Conservation (phyloP, 1,140 invertebrate species). For the Oppia nitens region DNA sequence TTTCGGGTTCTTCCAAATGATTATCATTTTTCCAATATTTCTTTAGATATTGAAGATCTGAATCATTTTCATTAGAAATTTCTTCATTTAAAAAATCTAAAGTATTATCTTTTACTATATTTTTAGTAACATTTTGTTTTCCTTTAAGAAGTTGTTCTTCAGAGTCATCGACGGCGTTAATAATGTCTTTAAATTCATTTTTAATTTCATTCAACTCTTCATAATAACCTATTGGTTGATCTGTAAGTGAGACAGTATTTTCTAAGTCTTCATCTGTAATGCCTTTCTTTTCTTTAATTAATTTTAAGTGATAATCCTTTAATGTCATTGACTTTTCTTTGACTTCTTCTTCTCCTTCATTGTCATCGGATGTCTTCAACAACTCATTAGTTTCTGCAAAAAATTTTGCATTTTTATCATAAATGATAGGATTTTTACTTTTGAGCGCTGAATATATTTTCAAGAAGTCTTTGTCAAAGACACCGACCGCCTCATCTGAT, state of each 20-base stretch:
- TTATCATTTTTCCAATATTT: conserved; percentile 63
- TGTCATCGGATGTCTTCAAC: conserved; percentile 13
- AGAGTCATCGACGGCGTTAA: conserved; percentile 19
- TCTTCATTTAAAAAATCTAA: background rate
- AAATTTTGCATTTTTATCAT: conserved; percentile 29
- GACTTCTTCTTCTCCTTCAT: conserved; percentile 21
- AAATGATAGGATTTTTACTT: conserved; percentile 35
- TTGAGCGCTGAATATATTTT: conserved; percentile 34
- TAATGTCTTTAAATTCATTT: conserved; percentile 18
- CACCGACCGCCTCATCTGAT: background rate
- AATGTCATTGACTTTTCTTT: conserved; percentile 30
- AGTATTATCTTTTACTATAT: background rate
- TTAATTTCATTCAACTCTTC: conserved; percentile 20
- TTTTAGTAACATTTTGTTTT: conserved; percentile 10
- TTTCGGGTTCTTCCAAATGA: conserved; percentile 59
- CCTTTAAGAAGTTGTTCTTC: conserved; percentile 11
- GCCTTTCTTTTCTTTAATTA: conserved; percentile 33
- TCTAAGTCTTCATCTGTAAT: conserved; percentile 15
- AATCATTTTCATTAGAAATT: conserved; percentile 18
- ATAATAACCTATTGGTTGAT: conserved; percentile 8
- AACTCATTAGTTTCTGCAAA: conserved; percentile 22
- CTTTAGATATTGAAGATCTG: conserved; percentile 42
- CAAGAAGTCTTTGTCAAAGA: conserved; percentile 32
- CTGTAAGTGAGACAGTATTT: background rate
- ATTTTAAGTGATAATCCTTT: conserved; percentile 34